These are phyloP conservation scores for Cheilosia pagana DNA, from an alignment of 2,888 invertebrate genomes.

Conservation along the genomic window DNA sequence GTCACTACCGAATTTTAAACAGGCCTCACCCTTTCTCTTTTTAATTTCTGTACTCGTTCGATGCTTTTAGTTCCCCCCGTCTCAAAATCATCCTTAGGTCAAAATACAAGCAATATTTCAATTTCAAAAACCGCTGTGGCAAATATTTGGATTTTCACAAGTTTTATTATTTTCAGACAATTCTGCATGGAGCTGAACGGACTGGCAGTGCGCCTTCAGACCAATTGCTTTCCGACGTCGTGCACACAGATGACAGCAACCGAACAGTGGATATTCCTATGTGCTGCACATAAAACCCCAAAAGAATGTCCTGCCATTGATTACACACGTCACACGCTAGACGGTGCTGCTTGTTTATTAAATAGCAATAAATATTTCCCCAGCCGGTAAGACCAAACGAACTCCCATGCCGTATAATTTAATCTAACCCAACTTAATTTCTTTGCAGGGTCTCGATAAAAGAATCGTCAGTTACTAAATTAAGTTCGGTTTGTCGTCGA, in stretches of 20 bases:
- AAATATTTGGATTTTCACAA: neutral
- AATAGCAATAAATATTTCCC: conserved; percentile 99
- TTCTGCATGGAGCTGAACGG: conserved; percentile 99
- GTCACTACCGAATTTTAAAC: too few species aligned
- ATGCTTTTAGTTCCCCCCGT: too few species aligned
- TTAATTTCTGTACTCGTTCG: too few species aligned
- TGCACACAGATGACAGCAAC: conserved; percentile 99
- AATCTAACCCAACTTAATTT: too few species aligned
- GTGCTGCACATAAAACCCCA: conserved; percentile 99
- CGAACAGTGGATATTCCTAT: conserved; percentile 99
- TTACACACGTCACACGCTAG: conserved; percentile 98
- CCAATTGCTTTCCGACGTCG: conserved; percentile 97
- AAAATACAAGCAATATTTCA: too few species aligned
- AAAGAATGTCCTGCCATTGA: conserved; percentile 99
- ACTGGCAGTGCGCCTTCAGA: conserved; percentile 97
- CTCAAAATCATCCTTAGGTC: too few species aligned
- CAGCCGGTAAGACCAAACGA: conserved; percentile 89
- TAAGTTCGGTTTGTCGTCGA: conserved; percentile 98
- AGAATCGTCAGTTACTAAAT: conserved; percentile 98
- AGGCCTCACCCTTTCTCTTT: too few species aligned
- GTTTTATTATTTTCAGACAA: conserved; percentile 87
- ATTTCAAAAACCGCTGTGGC: too few species aligned
- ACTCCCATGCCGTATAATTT: neutral
- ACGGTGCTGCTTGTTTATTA: conserved; percentile 98
- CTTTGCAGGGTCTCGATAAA: conserved; percentile 96